phyloP scores from a whole-genome alignment of 2,797 vertebrate species.

The Harpagifer antarcticus region DNA sequence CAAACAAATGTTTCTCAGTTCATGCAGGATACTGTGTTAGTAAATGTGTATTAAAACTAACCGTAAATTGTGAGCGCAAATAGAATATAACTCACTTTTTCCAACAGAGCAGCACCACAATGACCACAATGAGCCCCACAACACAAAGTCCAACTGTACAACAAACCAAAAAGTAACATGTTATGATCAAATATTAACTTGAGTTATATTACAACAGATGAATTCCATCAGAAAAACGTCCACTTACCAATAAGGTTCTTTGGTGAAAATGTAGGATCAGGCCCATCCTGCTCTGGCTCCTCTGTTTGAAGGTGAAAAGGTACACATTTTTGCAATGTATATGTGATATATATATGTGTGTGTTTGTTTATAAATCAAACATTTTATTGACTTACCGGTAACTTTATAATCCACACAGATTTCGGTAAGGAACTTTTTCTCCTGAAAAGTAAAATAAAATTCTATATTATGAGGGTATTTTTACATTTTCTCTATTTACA shows the following conservation, averaged over 20 bases:
- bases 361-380: not conserved
- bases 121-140: accelerated
- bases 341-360: not conserved
- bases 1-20: constrained; percentile 8
- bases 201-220: not conserved
- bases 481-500: not conserved
- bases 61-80: not conserved
- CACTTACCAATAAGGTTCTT: not conserved
- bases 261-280: accelerated
- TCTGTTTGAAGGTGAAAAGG: constrained; percentile 10
- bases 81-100: constrained; percentile 40
- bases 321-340: no score
- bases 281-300: accelerated
- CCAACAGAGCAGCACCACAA: not conserved
- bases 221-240: not conserved
- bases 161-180: constrained; percentile 7
- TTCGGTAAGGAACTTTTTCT: accelerated
- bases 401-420: accelerated
- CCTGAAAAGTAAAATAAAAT: constrained; percentile 8
- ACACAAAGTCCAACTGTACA: accelerated
- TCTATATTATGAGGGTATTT: not conserved
- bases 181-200: constrained; percentile 9
- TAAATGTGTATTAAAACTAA: not conserved
- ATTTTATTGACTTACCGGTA: constrained; percentile 17
- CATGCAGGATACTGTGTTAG: not conserved